These are phyloP conservation scores for Stigmatopora nigra DNA, from an alignment of 2,113 vertebrate species.

Conservation along the genomic window DNA sequence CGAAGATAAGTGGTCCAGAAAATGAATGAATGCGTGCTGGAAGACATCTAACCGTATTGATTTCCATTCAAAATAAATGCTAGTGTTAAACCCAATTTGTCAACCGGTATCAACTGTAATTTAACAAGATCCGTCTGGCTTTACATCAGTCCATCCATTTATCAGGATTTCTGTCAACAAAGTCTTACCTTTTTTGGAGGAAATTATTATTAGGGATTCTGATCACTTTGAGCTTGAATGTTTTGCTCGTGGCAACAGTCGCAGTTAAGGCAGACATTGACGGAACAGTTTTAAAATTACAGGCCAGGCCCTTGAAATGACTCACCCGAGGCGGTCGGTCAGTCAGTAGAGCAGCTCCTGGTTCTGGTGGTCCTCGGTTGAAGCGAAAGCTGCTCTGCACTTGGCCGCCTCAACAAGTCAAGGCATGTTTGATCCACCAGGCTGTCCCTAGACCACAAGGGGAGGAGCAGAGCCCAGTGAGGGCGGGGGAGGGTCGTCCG, in stretches of 20 bases:
- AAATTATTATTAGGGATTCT: neutral
- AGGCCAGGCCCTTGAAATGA: slow-evolving; percentile 13
- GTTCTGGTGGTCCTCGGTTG: slow-evolving; percentile 15
- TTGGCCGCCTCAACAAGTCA: slow-evolving; percentile 68
- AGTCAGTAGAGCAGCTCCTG: slow-evolving; percentile 13
- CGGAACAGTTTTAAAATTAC: slow-evolving; percentile 15
- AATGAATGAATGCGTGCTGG: no score
- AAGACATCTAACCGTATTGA: no score
- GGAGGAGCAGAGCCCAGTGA: slow-evolving; percentile 60
- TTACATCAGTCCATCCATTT: neutral
- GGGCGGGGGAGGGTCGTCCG: slow-evolving; percentile 44
- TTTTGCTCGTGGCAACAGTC: neutral
- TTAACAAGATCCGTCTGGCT: neutral
- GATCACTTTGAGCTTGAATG: slow-evolving; percentile 7
- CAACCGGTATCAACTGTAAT: slow-evolving; percentile 13
- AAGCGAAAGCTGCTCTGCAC: slow-evolving; percentile 27
- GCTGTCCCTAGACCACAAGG: slow-evolving; percentile 49
- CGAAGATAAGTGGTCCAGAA: no score
- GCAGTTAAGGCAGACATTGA: slow-evolving; percentile 10
- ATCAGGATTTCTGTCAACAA: neutral
- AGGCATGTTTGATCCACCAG: slow-evolving; percentile 69
- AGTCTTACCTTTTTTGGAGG: no score
- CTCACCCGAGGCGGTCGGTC: slow-evolving; percentile 6
- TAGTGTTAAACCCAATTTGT: neutral
- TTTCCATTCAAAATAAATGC: no score